phyloP scores from a whole-genome alignment of 2,888 invertebrate species.

The Tricholauxania praeusta region DNA sequence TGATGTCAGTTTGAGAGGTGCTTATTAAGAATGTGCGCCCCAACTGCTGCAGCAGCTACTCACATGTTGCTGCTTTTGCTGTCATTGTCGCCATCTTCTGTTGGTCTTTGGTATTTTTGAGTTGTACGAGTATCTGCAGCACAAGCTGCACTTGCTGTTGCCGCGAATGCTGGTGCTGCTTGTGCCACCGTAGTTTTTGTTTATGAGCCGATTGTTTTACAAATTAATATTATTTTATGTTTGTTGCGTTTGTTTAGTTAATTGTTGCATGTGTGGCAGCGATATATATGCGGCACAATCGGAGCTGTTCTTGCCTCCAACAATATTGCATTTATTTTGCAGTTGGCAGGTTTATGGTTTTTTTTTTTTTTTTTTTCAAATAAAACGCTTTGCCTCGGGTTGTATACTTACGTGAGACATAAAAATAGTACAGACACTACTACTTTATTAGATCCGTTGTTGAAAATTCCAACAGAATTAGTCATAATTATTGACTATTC shows the following conservation, averaged over 20 bases:
- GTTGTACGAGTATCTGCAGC: not conserved
- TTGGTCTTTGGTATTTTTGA: not conserved
- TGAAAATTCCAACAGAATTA: too few relatives aligned
- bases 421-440: too few relatives aligned
- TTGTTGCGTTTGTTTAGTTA: conserved; percentile 38
- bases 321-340: too few relatives aligned
- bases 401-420: too few relatives aligned
- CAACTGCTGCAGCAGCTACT: conserved; percentile 39
- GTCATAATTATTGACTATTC: too few relatives aligned
- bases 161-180: conserved; percentile 36
- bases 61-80: conserved; percentile 46
- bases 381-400: too few relatives aligned
- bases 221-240: conserved; percentile 57
- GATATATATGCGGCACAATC: conserved; percentile 10
- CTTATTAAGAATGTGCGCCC: conserved; percentile 65
- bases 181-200: conserved; percentile 45
- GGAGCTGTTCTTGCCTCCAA: not conserved
- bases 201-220: conserved; percentile 60
- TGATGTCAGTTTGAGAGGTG: conserved; percentile 66
- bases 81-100: conserved; percentile 17
- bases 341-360: too few relatives aligned
- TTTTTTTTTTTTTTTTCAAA: too few relatives aligned
- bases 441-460: too few relatives aligned
- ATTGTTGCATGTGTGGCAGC: conserved; percentile 37
- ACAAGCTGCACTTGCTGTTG: conserved; percentile 44